Percentiles rank a stretch among this genome's conserved stretches.
Evolutionary conservation across 2,888 invertebrate species (phyloP).

Genomic region (Calameuta filiformis): DNA sequence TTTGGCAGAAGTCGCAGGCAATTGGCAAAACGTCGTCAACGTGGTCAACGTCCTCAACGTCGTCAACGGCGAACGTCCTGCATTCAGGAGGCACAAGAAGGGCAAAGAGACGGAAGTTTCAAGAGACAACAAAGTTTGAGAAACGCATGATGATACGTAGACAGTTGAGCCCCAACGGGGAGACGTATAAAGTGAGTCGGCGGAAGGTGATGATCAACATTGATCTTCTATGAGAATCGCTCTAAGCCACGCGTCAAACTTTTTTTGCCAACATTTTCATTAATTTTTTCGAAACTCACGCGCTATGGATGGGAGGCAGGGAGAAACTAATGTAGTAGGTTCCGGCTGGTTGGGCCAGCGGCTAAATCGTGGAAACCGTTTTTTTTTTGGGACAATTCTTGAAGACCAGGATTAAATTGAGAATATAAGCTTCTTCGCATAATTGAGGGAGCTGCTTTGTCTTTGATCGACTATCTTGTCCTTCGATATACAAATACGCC

Average conservation of each 20-base stretch:
- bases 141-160: neutral
- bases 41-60: neutral
- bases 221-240: neutral
- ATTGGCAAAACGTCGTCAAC: neutral
- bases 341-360: neutral
- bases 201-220: neutral
- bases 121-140: neutral
- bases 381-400: too few species aligned
- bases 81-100: neutral
- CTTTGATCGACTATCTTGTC: too few species aligned
- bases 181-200: constrained; percentile 2
- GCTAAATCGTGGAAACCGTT: too few species aligned
- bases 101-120: constrained; percentile 1
- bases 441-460: too few species aligned
- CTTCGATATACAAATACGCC: too few species aligned
- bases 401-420: too few species aligned
- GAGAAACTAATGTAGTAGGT: neutral
- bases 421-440: too few species aligned
- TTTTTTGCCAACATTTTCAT: neutral
- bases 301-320: neutral
- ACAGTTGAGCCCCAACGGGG: neutral
- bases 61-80: neutral
- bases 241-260: neutral
- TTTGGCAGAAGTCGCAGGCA: neutral
- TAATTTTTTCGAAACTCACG: neutral